Conservation (phyloP, 1,140 invertebrate species). For the Propsilocerus akamusi region DNA sequence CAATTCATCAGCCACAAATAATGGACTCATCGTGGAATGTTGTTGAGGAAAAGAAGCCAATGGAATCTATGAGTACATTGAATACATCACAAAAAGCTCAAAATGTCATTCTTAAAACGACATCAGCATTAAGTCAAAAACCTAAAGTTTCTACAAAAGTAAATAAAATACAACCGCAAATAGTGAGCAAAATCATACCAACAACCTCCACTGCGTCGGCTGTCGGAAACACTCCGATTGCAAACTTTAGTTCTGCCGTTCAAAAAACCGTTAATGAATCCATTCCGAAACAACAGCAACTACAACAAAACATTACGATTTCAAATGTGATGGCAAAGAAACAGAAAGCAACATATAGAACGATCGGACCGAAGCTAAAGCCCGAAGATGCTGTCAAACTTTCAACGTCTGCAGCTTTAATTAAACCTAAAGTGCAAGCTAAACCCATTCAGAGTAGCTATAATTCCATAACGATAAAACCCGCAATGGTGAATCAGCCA, state of each 20-base stretch:
- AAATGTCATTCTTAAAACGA: neutral
- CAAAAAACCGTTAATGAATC: neutral
- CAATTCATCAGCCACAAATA: slow-evolving; percentile 8
- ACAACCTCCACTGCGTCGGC: neutral
- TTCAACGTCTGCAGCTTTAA: neutral
- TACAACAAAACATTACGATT: neutral
- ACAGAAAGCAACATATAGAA: slow-evolving; percentile 1
- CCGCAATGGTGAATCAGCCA: slow-evolving; percentile 12
- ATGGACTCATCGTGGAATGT: slow-evolving; percentile 1
- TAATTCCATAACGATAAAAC: slow-evolving; percentile 17
- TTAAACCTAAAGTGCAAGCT: slow-evolving; percentile 12
- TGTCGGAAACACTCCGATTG: neutral
- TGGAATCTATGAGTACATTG: neutral
- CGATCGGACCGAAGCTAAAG: neutral
- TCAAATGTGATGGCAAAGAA: neutral
- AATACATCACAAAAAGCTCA: neutral
- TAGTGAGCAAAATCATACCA: slow-evolving; percentile 5
- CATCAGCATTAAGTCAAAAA: slow-evolving; percentile 4
- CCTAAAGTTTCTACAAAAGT: neutral
- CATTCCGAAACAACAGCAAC: neutral
- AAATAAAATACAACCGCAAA: slow-evolving; percentile 6
- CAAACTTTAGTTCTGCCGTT: neutral
- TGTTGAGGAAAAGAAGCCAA: neutral
- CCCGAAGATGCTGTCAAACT: slow-evolving; percentile 10
- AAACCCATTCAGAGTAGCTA: slow-evolving; percentile 11